These are phyloP conservation scores for Plagodis dolabraria DNA, from an alignment of 2,888 invertebrate species.

Conservation along the genomic window DNA sequence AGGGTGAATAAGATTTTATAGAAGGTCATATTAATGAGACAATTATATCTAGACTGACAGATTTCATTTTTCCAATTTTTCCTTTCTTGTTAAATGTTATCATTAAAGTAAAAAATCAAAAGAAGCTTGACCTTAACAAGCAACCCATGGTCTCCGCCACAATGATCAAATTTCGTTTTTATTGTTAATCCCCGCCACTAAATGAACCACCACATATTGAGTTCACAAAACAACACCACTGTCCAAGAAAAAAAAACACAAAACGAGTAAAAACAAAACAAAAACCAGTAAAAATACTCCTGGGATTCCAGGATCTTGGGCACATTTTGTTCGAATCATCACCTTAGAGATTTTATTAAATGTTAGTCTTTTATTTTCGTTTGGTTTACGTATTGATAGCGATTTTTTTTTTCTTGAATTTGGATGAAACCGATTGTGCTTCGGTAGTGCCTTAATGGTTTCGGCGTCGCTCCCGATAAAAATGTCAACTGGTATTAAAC, in stretches of 20 bases:
- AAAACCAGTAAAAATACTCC: slow-evolving; percentile 30
- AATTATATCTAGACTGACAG: no score
- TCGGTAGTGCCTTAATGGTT: slow-evolving; percentile 6
- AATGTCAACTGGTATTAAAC: not conserved
- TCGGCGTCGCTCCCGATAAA: not conserved
- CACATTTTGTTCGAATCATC: slow-evolving; percentile 42
- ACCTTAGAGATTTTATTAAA: slow-evolving; percentile 49
- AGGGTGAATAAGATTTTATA: no score
- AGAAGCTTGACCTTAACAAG: slow-evolving; percentile 62
- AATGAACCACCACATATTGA: slow-evolving; percentile 74
- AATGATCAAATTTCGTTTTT: slow-evolving; percentile 85
- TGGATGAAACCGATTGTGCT: slow-evolving; percentile 19
- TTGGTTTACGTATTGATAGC: slow-evolving; percentile 28
- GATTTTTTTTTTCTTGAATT: slow-evolving; percentile 27
- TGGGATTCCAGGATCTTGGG: slow-evolving; percentile 64
- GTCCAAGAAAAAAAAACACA: slow-evolving; percentile 45
- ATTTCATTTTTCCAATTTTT: no score
- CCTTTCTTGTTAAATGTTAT: no score
- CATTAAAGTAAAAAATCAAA: not conserved
- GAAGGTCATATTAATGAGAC: no score
- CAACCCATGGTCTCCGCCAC: slow-evolving; percentile 59
- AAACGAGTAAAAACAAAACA: slow-evolving; percentile 50
- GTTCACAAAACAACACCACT: slow-evolving; percentile 66
- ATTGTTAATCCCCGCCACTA: slow-evolving; percentile 78
- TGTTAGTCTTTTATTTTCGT: slow-evolving; percentile 30